These are phyloP conservation scores for Elephantulus edwardii DNA, from an alignment of 2,113 vertebrate species.

Conservation along the genomic window DNA sequence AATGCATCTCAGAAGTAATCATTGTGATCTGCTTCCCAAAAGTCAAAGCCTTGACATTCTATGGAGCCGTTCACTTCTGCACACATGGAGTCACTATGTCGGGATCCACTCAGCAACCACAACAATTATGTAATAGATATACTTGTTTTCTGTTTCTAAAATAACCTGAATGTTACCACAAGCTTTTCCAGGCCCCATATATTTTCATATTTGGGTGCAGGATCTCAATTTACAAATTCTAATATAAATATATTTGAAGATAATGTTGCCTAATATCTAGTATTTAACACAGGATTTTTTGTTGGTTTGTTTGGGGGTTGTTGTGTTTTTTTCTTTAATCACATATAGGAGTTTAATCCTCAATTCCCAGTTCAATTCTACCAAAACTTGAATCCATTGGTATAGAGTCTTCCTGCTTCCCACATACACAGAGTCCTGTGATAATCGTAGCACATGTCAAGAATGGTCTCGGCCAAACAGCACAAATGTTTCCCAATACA, in stretches of 20 bases:
- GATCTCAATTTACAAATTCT: conserved; percentile 25
- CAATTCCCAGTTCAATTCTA: conserved; percentile 52
- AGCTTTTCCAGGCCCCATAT: conserved; percentile 6
- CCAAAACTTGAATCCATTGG: neutral
- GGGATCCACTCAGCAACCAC: neutral
- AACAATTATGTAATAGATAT: neutral
- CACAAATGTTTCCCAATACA: conserved; percentile 51
- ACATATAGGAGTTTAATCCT: conserved; percentile 26
- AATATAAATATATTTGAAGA: neutral
- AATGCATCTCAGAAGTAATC: neutral
- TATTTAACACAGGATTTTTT: no score
- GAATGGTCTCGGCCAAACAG: conserved; percentile 4
- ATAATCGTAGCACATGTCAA: conserved; percentile 4
- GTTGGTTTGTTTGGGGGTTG: no score
- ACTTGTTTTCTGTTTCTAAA: neutral
- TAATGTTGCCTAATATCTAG: neutral
- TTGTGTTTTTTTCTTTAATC: neutral
- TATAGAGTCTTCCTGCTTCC: neutral
- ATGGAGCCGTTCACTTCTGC: neutral
- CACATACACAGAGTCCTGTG: neutral
- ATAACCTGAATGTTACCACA: neutral
- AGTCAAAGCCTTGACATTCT: neutral
- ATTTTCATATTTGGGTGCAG: neutral
- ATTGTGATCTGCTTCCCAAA: neutral
- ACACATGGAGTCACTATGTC: neutral